Evolutionary conservation across 2,888 invertebrate species (phyloP).

Genomic region (Dioctria rufipes): DNA sequence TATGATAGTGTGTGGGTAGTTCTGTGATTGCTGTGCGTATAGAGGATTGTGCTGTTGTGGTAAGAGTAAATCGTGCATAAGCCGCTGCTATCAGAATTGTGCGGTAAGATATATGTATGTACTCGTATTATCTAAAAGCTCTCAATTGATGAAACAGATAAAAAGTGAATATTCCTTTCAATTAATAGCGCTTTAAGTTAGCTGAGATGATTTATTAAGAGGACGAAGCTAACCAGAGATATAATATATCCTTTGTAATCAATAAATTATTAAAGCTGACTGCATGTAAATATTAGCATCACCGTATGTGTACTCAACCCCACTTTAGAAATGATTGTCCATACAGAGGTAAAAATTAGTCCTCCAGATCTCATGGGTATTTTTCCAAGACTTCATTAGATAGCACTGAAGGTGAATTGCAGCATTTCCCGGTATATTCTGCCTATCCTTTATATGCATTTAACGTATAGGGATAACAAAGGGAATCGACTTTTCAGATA

Average conservation of each 20-base stretch:
- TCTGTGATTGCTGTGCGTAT: not conserved
- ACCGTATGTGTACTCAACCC: not conserved
- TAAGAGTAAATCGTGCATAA: too few relatives aligned
- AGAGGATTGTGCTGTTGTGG: not conserved
- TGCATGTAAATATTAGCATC: conserved; percentile 11
- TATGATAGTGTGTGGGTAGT: not conserved
- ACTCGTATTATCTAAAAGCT: not conserved
- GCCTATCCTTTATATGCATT: conserved; percentile 12
- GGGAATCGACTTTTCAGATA: conserved; percentile 25
- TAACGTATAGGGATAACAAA: conserved; percentile 21
- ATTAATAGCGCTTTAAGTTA: conserved; percentile 12
- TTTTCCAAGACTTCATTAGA: conserved; percentile 38
- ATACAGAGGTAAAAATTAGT: conserved; percentile 2
- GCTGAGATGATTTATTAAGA: too few relatives aligned
- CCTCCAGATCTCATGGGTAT: not conserved
- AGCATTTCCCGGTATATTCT: not conserved
- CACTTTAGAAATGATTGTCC: not conserved
- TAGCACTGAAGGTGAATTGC: not conserved
- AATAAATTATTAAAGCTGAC: conserved; percentile 12
- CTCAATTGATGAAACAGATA: conserved; percentile 6
- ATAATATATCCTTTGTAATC: too few relatives aligned
- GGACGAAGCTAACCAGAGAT: too few relatives aligned
- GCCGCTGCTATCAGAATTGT: too few relatives aligned
- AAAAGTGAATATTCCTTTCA: not conserved
- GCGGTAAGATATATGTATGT: too few relatives aligned